Percentiles rank a stretch among this genome's conserved stretches.
Evolutionary conservation across 1,140 invertebrate genomes (phyloP).

Genomic region (Drosophila trapezifrons): DNA sequence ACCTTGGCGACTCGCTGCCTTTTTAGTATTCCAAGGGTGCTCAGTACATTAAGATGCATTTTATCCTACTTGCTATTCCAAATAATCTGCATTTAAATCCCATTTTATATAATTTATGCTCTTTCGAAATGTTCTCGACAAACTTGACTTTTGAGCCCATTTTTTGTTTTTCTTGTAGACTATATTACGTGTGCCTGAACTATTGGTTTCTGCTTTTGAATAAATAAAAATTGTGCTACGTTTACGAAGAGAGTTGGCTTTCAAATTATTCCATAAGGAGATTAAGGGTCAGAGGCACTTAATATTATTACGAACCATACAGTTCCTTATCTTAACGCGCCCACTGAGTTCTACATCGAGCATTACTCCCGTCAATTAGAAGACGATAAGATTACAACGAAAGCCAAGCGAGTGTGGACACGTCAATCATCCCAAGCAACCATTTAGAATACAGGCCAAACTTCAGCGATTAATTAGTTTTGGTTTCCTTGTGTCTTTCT

Average conservation of each 20-base stretch:
- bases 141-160: neutral
- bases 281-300: neutral
- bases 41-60: conserved; percentile 5
- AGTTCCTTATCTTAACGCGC: neutral
- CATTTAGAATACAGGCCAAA: conserved; percentile 8
- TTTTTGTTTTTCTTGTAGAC: conserved; percentile 4
- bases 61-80: conserved; percentile 3
- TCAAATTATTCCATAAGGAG: neutral
- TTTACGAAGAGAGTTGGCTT: neutral
- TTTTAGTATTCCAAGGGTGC: conserved; percentile 13
- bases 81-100: neutral
- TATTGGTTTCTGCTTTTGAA: conserved; percentile 32
- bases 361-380: neutral
- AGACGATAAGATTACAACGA: conserved; percentile 25
- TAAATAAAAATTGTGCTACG: conserved; percentile 9
- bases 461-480: conserved; percentile 7
- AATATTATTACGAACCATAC: neutral
- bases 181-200: neutral
- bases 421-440: neutral
- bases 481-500: conserved; percentile 40
- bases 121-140: neutral
- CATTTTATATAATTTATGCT: neutral
- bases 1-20: neutral
- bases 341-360: neutral
- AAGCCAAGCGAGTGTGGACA: neutral